Percentiles rank a stretch among this genome's conserved stretches.
Evolutionary conservation across 2,797 vertebrate genomes (phyloP).

Genomic region (Danio jaintianensis): DNA sequence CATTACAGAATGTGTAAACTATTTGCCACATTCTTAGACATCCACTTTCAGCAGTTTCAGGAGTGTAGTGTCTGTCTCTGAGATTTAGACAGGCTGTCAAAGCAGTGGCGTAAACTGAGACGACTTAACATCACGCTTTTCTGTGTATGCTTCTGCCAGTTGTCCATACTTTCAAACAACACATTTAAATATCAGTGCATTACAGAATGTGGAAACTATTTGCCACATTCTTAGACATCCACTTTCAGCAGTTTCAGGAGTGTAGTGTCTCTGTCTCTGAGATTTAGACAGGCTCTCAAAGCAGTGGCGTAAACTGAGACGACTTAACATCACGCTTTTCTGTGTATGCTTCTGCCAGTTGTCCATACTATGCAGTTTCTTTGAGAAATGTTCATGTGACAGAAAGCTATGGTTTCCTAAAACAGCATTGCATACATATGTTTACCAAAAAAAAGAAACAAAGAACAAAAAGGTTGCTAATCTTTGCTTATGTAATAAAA

Average conservation of each 20-base stretch:
- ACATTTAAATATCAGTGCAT: conserved; percentile 33
- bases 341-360: not conserved
- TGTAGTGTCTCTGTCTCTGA: conserved; percentile 2
- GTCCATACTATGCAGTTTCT: not conserved
- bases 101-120: not conserved
- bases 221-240: conserved; percentile 19
- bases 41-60: conserved; percentile 10
- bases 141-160: not conserved
- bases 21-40: conserved; percentile 19
- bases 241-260: conserved; percentile 4
- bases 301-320: not conserved
- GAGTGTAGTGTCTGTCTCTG: not conserved
- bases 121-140: not conserved
- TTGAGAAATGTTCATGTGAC: not conserved
- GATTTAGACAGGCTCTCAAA: not conserved
- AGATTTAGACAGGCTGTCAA: not conserved
- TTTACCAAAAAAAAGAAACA: too few species aligned
- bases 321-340: not conserved
- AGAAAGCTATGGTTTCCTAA: not conserved
- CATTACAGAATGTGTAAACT: conserved; percentile 16
- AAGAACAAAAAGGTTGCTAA: too few species aligned
- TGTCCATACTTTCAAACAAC: not conserved
- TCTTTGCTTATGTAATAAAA: too few species aligned
- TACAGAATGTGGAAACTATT: conserved; percentile 15
- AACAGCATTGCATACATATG: not conserved